Base-by-base conservation (phyloP, 1,140 invertebrate genomes). In the Plutomurus gul region DNA sequence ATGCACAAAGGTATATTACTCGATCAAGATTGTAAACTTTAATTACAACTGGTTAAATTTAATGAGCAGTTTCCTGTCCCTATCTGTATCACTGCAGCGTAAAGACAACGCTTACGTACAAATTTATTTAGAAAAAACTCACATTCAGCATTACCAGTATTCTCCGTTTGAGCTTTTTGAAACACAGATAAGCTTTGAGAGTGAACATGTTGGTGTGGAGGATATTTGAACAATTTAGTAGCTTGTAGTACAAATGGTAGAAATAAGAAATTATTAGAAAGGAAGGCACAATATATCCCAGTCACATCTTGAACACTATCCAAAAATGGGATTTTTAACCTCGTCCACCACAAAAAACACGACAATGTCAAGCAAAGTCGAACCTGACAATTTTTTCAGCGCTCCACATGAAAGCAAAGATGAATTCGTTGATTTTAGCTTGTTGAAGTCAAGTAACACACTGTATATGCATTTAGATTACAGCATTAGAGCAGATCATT, bases 271-370 rank as follows among this genome's bases (percentile, higher is more conserved):
- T 6, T 60, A 60, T 60, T 60, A 36, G 18, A 65, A 65, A n/a
- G 39, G 7, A 43, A 43, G 39, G 11, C 39, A 43, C 39, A 43
- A 43, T 8, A n/a, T n/a, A 33, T 33, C 11, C 36, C 16, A 7
- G 30, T n/a, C n/a, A n/a, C 56, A 65, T 65, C 27, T 18, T 65
- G 13, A 33, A 16, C 56, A 36, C 56, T 33, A 33, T 65, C 27
- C 56, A 36, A 65, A 65, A n/a, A 65, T 60, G 51, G 27, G 56
- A 36, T 33, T 65, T 65, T 65, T 65, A 65, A 65, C 56, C 56
- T 30, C 16, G 11, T 13, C 16, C 56, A n/a, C n/a, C n/a, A 65
- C 36, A 36, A 36, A 7, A 7, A 65, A n/a, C 51, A 36, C 13
- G 3, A 65, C 56, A 65, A 65, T 33, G 56, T 65, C 56, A 65